These are phyloP conservation scores for Uropsilus gracilis DNA, from an alignment of 2,113 vertebrate species.

Conservation along the genomic window DNA sequence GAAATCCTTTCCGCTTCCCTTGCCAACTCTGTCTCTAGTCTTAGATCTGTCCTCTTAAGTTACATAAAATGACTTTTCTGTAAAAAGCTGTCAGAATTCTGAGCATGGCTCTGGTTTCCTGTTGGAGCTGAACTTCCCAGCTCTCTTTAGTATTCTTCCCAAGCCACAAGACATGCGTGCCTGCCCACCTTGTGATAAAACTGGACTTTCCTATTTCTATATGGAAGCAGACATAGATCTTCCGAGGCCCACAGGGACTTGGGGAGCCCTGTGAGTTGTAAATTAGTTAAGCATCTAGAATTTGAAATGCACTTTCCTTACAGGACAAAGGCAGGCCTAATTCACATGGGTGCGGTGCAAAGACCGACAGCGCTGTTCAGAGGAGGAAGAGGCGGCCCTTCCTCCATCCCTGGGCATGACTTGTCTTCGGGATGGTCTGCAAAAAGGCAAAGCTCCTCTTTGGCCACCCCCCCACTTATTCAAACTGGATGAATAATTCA, in stretches of 20 bases:
- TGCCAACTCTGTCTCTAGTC: no score
- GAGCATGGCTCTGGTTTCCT: no score
- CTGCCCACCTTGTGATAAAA: no score
- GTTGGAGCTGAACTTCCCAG: no score
- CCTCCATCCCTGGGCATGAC: background rate
- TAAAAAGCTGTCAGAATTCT: no score
- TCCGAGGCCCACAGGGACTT: background rate
- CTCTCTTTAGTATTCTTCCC: no score
- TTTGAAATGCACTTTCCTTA: conserved; percentile 30
- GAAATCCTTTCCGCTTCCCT: no score
- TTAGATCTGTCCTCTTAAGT: no score
- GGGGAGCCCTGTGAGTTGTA: background rate
- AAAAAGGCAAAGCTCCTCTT: no score
- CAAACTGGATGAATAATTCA: background rate
- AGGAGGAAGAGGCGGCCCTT: background rate
- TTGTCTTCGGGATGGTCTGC: background rate
- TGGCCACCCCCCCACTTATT: background rate
- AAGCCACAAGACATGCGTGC: no score
- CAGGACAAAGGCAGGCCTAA: background rate
- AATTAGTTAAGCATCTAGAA: background rate
- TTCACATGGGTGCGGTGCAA: background rate
- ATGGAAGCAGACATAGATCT: background rate
- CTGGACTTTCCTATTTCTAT: background rate
- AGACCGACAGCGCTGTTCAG: background rate
- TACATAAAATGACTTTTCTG: no score